These are phyloP conservation scores for Calidris pygmaea DNA, from an alignment of 2,113 vertebrate genomes.

Conservation along the genomic window DNA sequence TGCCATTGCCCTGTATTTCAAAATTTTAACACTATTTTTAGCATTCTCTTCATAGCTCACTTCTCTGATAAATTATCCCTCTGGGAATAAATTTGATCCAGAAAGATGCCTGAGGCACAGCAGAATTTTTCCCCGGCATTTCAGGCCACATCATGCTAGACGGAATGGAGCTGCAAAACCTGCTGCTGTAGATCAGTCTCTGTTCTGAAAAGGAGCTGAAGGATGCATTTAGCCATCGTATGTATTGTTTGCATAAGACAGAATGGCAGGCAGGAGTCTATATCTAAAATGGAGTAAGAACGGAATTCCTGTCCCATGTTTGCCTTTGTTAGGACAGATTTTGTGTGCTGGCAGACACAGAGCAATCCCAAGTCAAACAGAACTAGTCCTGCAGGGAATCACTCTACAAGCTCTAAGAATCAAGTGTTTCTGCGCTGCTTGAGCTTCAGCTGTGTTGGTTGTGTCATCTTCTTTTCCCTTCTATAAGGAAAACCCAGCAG, in stretches of 20 bases:
- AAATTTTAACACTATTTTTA: slow-evolving; percentile 27
- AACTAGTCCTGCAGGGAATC: not conserved
- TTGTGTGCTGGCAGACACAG: not conserved
- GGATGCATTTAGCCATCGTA: not conserved
- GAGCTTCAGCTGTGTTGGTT: not conserved
- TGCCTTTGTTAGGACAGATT: not conserved
- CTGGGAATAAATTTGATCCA: slow-evolving; percentile 4
- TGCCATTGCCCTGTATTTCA: not conserved
- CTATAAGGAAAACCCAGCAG: not conserved
- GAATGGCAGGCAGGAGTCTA: not conserved
- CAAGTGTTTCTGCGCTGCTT: not conserved
- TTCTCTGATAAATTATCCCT: slow-evolving; percentile 3
- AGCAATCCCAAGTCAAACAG: not conserved
- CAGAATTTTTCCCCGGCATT: not conserved
- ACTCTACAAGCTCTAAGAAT: not conserved
- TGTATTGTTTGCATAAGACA: not conserved
- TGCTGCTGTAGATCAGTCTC: not conserved
- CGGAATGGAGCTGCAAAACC: not conserved
- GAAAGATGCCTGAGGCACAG: slow-evolving; percentile 17
- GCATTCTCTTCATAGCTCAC: not conserved
- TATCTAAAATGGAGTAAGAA: not conserved
- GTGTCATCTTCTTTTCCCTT: not conserved
- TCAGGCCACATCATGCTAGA: not conserved
- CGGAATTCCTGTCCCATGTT: not conserved
- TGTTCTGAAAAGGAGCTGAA: not conserved